Base-by-base conservation (phyloP, 2,113 vertebrate genomes). In the Phalacrocorax brasilianus region DNA sequence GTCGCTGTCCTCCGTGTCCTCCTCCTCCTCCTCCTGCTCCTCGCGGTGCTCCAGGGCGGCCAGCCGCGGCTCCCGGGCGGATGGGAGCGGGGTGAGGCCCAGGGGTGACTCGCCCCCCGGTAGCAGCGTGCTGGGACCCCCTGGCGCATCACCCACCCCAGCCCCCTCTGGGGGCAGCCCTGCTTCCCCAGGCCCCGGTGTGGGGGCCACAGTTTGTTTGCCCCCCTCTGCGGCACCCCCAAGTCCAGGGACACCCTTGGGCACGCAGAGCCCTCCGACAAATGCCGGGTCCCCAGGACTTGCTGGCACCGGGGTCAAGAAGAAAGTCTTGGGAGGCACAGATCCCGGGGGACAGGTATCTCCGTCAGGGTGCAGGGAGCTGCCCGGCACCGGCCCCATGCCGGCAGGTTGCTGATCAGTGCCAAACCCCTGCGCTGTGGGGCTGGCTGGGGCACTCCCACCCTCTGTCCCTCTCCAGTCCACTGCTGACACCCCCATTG, bases 1-100 rank as follows among this genome's bases (percentile, higher is more conserved):
- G 1, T 99, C 99, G 2, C 99, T 99, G 96, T 99, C 99, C 2
- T 99, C 99, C 0, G 98, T 98, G 95, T 99, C 99, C 1, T 98
- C 98, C 35, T 98, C 98, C 24, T 99, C 99, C 47, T 98, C 98
- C 45, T 99, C 98, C 0, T 91, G 97, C 81, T 98, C 98, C 33
- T 98, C 98, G 45, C 97, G 11, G 97, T 83, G 20, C 88, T 97
- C 7, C 16, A 91, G 88, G 71, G 28, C 9, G 0, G 61, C 65
- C 0, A 32, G 96, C 92, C 11, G 80, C 55, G 33, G 95, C 84
- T 86, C 95, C 5, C 49, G 17, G 55, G 84, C 22, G 1, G 83
- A 82, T 17, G 85, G 92, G 27, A 72, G 62, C 0, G 13, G 80
- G 44, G 56, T 96, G 96, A 97, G 97, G 8, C 89, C 91, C 5